phyloP scores from a whole-genome alignment of 2,888 invertebrate genomes.

The Zygaena filipendulae region DNA sequence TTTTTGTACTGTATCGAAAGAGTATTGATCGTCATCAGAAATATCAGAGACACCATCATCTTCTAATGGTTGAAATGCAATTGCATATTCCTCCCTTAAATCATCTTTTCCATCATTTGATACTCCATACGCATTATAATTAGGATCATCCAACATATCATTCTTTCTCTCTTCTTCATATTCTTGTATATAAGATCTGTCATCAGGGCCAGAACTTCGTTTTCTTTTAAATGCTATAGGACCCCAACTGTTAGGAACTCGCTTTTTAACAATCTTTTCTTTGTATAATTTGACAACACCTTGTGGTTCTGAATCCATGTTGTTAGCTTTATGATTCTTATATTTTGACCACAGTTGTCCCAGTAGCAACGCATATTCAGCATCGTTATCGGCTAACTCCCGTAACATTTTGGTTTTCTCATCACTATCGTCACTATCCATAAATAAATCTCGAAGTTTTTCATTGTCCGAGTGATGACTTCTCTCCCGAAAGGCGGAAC shows the following conservation, averaged over 20 bases:
- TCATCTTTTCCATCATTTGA: conserved; percentile 52
- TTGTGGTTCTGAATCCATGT: conserved; percentile 41
- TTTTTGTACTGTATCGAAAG: conserved; percentile 59
- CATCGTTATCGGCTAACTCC: conserved; percentile 46
- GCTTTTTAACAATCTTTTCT: conserved; percentile 54
- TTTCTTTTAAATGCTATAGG: conserved; percentile 62
- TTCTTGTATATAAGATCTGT: conserved; percentile 28
- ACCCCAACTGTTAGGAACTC: conserved; percentile 57
- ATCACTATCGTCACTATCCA: conserved; percentile 39
- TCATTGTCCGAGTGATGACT: conserved; percentile 50
- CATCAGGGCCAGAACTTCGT: conserved; percentile 45
- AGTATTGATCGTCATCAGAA: conserved; percentile 47
- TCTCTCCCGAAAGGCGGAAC: conserved; percentile 56
- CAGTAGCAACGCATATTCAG: conserved; percentile 63
- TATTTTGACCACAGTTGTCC: conserved; percentile 70
- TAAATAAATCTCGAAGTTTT: conserved; percentile 45
- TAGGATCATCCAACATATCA: conserved; percentile 26
- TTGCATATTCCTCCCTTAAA: conserved; percentile 52
- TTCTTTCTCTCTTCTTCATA: conserved; percentile 34
- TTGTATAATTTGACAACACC: conserved; percentile 57
- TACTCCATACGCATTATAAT: conserved; percentile 42
- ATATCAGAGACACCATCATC: conserved; percentile 46
- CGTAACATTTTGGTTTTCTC: conserved; percentile 31
- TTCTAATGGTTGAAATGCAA: conserved; percentile 59
- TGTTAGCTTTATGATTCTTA: conserved; percentile 49